phyloP scores from a whole-genome alignment of 2,797 vertebrate genomes.

The Dermochelys coriacea region DNA sequence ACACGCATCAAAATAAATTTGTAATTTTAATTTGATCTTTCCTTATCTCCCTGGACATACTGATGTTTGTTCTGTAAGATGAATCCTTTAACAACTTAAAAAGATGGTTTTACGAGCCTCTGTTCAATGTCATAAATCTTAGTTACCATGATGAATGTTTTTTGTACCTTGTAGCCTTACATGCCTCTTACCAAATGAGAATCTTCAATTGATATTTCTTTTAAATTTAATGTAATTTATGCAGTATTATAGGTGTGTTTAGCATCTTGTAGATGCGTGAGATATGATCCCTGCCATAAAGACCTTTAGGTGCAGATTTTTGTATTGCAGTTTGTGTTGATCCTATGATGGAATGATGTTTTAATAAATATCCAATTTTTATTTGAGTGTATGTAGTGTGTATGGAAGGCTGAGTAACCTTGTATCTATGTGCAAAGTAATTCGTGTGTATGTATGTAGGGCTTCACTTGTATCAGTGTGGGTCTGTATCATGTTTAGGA shows the following conservation, averaged over 20 bases:
- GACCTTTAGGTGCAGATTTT: slow-evolving; percentile 1
- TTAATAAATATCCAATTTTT: slow-evolving; percentile 28
- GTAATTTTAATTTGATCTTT: slow-evolving; percentile 55
- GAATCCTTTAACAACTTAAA: slow-evolving; percentile 19
- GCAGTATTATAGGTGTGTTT: slow-evolving; percentile 57
- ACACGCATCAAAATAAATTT: slow-evolving; percentile 61
- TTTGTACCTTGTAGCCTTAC: not conserved
- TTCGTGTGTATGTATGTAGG: slow-evolving; percentile 1
- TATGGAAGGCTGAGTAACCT: not conserved
- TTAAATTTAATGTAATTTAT: slow-evolving; percentile 73
- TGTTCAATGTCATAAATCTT: slow-evolving; percentile 35
- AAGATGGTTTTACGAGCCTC: slow-evolving; percentile 40
- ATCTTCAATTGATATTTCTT: slow-evolving; percentile 58
- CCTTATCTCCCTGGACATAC: slow-evolving; percentile 29
- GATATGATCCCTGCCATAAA: not conserved
- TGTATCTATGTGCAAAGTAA: not conserved
- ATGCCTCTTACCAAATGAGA: slow-evolving; percentile 57
- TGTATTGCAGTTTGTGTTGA: not conserved
- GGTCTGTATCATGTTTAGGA: not conserved
- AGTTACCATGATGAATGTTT: slow-evolving; percentile 26
- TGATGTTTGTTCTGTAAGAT: slow-evolving; percentile 41
- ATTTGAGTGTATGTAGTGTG: slow-evolving; percentile 20
- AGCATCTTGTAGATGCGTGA: not conserved
- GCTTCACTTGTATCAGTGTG: not conserved
- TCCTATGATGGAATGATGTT: not conserved